Base-by-base conservation (phyloP, 1,140 invertebrate species). In the Colletes latitarsis region DNA sequence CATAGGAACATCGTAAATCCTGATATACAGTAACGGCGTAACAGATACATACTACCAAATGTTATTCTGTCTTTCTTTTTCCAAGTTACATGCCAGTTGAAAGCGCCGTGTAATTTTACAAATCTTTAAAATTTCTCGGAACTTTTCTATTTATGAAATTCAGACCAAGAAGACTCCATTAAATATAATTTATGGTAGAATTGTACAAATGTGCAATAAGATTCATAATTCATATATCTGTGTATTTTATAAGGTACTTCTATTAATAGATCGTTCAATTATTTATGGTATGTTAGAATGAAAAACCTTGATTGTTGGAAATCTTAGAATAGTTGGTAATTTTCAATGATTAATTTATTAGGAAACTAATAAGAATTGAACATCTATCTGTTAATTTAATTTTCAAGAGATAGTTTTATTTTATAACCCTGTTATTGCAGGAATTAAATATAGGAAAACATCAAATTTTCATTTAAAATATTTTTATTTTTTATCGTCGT, bases 1-100 rank as follows among this genome's bases (percentile, higher is more conserved):
- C 72, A 70, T 86, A 85, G 76, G 70, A 41, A 79, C 77, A 75
- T 83, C 81, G 84, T 91, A 91, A 89, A 91, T 90, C 71, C 80
- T 10, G 21, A 15, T 46, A 43, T 30, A 58, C 30, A 69, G 19
- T 10, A 43, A 30, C 39, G 14, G 15, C 14, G 6, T 43, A 21
- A 69, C 12, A 64, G 4, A 58, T 5, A n/a, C 4, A 58, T 5
- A n/a, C 4, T 46, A 30, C 4, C 0, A 30, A 53, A 9, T 14
- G 0, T 46, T 63, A 60, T 72, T 17, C 12, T 3, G 0, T 63
- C 4, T 46, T 14, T 39, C 3, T 30, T 64, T 21, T 14, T 70
- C 52, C 14, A 30, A 14, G 12, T 6, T 46, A 78, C 15, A 21
- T 30, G 14, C 57, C 39, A 30, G 8, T n/a, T 58, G 9, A 0